Evolutionary conservation across 1,140 invertebrate species (phyloP).

Genomic region (Saxidomus purpurata): DNA sequence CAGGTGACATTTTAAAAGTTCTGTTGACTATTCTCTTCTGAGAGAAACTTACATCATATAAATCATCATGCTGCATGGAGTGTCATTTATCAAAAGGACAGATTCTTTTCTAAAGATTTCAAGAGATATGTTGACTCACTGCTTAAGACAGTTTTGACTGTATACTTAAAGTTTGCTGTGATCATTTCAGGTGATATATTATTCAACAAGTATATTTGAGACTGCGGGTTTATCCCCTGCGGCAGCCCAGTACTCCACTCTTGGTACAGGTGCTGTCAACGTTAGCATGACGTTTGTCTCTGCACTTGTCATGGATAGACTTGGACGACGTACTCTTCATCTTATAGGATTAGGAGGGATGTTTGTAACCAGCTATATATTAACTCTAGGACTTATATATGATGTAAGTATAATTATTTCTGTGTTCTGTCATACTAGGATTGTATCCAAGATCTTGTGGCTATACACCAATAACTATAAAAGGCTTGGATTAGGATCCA

Average conservation of each 20-base stretch:
- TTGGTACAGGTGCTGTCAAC: constrained; percentile 92
- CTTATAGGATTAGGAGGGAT: constrained; percentile 90
- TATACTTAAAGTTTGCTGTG: background rate
- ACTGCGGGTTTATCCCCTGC: constrained; percentile 88
- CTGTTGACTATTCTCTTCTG: too few relatives aligned
- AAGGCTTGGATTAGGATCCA: too few relatives aligned
- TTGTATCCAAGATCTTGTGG: too few relatives aligned
- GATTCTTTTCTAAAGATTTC: too few relatives aligned
- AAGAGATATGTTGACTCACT: too few relatives aligned
- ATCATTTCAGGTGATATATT: constrained; percentile 91
- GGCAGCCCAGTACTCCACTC: constrained; percentile 90
- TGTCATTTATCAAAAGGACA: too few relatives aligned
- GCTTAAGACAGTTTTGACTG: too few relatives aligned
- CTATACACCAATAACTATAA: too few relatives aligned
- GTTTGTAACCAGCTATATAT: constrained; percentile 70
- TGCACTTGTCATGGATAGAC: constrained; percentile 85
- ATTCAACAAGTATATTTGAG: constrained; percentile 91
- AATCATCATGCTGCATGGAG: too few relatives aligned
- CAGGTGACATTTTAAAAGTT: too few relatives aligned
- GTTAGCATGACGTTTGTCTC: constrained; percentile 89
- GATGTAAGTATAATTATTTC: constrained; percentile 53
- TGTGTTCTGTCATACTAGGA: too few relatives aligned
- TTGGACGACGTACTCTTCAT: constrained; percentile 93
- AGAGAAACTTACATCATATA: too few relatives aligned
- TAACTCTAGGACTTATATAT: constrained; percentile 53